Base-by-base conservation (phyloP, 2,113 vertebrate species). In the Falco punctatus region DNA sequence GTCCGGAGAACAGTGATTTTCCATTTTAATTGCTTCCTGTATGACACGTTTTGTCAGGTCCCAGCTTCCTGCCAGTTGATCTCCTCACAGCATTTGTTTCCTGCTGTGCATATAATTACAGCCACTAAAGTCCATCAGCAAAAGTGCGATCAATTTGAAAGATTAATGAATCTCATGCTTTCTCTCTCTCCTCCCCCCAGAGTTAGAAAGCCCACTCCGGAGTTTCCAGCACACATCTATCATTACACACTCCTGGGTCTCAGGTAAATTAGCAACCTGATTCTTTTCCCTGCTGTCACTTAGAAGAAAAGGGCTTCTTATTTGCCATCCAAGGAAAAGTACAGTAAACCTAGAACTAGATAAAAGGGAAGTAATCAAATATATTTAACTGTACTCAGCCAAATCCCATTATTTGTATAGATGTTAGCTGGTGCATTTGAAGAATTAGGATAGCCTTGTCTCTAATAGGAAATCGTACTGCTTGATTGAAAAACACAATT, bases 211-310 rank as follows among this genome's bases (percentile, higher is more conserved):
- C 86, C 81, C 87, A 69, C 94, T 85, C 93, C 88, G 81, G n/a
- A 28, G 32, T 93, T 96, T 96, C 94, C 93, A 96, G 94, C 87
- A 90, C 97, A 72, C 90, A 91, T 95, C 97, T 97, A 91, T 97
- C 96, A 96, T 97, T 97, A 96, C 57, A 82, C 62, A 33, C 81
- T 93, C 90, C 64, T 75, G 86, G 51, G 55, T 95, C 95, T 94
- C 96, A 88, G 97, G 91, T 96, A 98, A 97, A 97, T 97, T 96
- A 97, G 97, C 98, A 98, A 98, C 92, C 96, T 95, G 96, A 97
- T 74, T 97, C 96, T 98, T 96, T 88, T 83, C 88, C 94, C 61
- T 28, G 94, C 96, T 97, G 95, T 92, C 96, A 97, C 90, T 95
- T 97, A 94, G 96, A 98, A 98, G 97, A 97, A 97, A 97, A 97